phyloP scores from a whole-genome alignment of 2,888 invertebrate species.

The Frankliniella fusca region DNA sequence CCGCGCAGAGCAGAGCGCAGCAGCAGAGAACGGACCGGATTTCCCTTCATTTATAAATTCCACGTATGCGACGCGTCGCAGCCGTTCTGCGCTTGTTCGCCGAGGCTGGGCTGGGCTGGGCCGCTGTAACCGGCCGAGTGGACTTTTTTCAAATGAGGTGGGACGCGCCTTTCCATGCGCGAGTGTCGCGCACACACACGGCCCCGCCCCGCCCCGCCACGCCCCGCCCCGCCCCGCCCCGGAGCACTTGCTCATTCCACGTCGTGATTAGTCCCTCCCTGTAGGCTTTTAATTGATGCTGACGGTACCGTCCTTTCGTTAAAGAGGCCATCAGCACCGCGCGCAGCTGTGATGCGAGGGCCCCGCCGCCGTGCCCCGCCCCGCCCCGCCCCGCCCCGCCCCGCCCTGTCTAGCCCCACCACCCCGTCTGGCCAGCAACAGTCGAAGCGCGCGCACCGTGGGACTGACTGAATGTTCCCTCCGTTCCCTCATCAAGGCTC shows the following conservation, averaged over 20 bases:
- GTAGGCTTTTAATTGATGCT: slow-evolving; percentile 11
- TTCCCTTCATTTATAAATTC: no score
- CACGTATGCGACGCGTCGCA: no score
- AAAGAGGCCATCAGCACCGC: neutral
- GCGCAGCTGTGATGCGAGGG: neutral
- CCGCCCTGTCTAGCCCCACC: neutral
- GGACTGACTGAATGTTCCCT: neutral
- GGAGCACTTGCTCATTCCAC: neutral
- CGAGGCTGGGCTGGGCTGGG: no score
- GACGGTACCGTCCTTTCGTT: neutral
- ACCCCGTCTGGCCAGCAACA: neutral
- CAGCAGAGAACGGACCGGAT: no score
- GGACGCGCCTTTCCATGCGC: no score
- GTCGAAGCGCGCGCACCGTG: neutral
- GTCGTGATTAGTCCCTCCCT: slow-evolving; percentile 8
- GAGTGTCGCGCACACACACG: neutral
- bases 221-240: neutral
- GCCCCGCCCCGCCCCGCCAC: slow-evolving; percentile 13
- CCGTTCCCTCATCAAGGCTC: neutral
- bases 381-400: neutral
- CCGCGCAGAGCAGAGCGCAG: no score
- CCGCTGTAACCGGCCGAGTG: no score
- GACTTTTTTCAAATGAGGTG: no score
- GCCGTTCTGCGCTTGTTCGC: no score
- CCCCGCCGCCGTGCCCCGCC: neutral